These are phyloP conservation scores for Temnothorax nylanderi DNA, from an alignment of 1,140 invertebrate genomes.

Conservation along the genomic window DNA sequence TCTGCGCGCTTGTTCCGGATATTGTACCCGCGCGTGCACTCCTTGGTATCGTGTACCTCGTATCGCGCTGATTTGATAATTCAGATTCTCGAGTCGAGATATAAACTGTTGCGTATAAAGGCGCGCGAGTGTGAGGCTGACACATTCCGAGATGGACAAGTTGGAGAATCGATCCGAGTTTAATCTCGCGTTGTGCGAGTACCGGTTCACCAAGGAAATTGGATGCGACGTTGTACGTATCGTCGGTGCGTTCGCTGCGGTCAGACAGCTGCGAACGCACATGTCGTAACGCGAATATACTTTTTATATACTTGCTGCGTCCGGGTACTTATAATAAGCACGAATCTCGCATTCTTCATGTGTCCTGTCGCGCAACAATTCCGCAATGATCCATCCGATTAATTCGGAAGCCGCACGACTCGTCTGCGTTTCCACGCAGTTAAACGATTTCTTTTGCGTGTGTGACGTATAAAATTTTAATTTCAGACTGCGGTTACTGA, in stretches of 20 bases:
- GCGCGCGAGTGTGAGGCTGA: conserved; percentile 13
- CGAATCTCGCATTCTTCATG: background rate
- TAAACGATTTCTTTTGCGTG: background rate
- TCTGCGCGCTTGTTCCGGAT: background rate
- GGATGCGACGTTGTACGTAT: background rate
- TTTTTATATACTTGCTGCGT: background rate
- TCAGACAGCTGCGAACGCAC: background rate
- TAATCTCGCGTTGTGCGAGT: conserved; percentile 14
- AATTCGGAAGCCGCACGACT: background rate
- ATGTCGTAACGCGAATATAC: background rate
- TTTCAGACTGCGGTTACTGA: background rate
- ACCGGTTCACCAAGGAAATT: conserved; percentile 33
- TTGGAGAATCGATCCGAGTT: conserved; percentile 39
- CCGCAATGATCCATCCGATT: background rate
- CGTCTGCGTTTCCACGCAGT: background rate
- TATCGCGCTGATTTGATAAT: conserved; percentile 40
- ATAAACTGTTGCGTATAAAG: conserved; percentile 11
- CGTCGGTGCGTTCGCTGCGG: background rate
- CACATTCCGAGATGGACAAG: conserved; percentile 29
- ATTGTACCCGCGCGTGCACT: background rate
- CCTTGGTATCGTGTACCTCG: background rate
- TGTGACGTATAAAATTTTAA: background rate
- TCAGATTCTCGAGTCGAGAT: conserved; percentile 26
- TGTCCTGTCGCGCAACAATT: background rate
- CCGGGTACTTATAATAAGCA: background rate